These are phyloP conservation scores for Macrophya alboannulata DNA, from an alignment of 2,888 invertebrate genomes.

Conservation along the genomic window DNA sequence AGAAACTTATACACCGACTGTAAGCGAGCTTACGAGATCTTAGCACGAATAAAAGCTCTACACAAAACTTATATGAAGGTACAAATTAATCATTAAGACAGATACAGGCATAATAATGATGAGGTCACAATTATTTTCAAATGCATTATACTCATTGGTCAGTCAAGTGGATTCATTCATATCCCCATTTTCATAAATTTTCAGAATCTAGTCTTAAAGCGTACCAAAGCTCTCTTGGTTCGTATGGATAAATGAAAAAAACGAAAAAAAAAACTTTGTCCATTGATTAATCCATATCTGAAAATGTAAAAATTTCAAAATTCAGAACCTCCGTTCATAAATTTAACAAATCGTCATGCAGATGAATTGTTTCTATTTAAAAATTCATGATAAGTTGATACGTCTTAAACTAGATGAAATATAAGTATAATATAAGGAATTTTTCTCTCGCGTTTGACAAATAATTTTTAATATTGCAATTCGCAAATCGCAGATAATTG, in stretches of 20 bases:
- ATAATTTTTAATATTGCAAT: background rate
- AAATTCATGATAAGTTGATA: background rate
- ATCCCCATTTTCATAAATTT: background rate
- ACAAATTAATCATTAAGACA: background rate
- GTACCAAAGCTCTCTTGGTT: constrained; percentile 17
- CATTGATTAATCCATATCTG: background rate
- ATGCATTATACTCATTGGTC: background rate
- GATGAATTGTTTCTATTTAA: background rate
- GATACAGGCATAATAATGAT: background rate
- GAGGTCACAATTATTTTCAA: background rate
- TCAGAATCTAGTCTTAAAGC: background rate
- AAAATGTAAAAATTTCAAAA: background rate
- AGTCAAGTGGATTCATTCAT: constrained; percentile 24
- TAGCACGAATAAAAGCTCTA: background rate
- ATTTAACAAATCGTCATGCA: background rate
- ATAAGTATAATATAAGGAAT: background rate
- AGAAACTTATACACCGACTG: constrained; percentile 3
- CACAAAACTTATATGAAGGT: background rate
- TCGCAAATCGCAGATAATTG: background rate
- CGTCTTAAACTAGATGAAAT: background rate
- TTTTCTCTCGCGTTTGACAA: background rate
- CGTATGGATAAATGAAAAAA: no score
- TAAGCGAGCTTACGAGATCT: background rate
- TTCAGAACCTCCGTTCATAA: background rate
- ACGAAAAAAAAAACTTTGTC: background rate